Base-by-base conservation (phyloP, 2,888 invertebrate genomes). In the Monochamus alternatus region DNA sequence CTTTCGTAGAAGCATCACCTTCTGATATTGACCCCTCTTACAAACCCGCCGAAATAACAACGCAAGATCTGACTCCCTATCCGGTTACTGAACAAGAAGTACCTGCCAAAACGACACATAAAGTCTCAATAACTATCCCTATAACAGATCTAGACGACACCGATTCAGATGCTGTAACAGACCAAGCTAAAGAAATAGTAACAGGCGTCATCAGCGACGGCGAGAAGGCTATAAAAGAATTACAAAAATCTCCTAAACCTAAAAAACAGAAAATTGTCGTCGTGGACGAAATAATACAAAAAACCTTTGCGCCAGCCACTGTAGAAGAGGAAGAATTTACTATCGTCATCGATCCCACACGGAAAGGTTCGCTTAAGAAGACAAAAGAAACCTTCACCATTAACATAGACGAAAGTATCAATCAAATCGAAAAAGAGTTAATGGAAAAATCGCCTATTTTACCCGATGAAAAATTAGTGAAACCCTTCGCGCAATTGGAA, bases 261-360 rank as follows among this genome's bases (percentile, higher is more conserved):
- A 81, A 84, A 77, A 84, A 84, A 67, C 79, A 80, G 38, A 79
- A 80, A 38, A 82, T 82, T 73, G 75, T 85, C 43, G 80, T 85
- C 4, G 80, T 87, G n/a, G 81, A 84, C 44, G 85, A 88, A 83
- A 84, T 86, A 82, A 76, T 88, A 14, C 84, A 83, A 1, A 87
- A 87, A 82, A 86, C 84, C 4, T 84, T 86, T 62, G 82, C 86
- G 67, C 87, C 88, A 22, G 83, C 84, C 14, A 81, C 86, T 5
- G 84, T 88, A 47, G 85, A 87, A 80, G 84, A 85, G 65, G 86
- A 86, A 75, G 87, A 88, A 69, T 88, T 87, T 77, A 85, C 86
- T 2, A 83, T 88, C 51, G 83, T 85, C 58, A 83, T 88, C 52
- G 86, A 87, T 73, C 86, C 86, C 12, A 85, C 83, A 3, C 83